These are phyloP conservation scores for Amiota communis DNA, from an alignment of 2,888 invertebrate genomes.

Conservation along the genomic window DNA sequence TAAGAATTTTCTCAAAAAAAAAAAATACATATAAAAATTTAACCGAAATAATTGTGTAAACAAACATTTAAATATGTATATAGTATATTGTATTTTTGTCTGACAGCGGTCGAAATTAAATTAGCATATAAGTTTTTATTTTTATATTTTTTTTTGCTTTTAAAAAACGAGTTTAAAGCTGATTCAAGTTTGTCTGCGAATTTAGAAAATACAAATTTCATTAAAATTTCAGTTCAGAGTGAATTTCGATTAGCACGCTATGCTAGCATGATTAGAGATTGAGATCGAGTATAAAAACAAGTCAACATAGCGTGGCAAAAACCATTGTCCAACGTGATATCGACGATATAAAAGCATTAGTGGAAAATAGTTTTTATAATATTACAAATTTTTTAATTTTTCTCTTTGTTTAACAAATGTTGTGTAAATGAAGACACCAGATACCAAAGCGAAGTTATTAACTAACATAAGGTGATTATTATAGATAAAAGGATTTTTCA, in stretches of 20 bases:
- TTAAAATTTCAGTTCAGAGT: background rate
- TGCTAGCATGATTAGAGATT: background rate
- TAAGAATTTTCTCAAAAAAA: background rate
- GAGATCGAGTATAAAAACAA: conserved; percentile 2
- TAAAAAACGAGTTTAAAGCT: conserved; percentile 6
- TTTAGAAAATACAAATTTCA: background rate
- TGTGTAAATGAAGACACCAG: conserved; percentile 72
- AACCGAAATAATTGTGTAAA: background rate
- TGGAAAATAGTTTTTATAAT: background rate
- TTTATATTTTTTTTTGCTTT: background rate
- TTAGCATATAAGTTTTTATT: too few relatives aligned
- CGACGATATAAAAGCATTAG: conserved; percentile 12
- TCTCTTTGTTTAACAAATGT: conserved; percentile 47
- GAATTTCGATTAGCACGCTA: conserved; percentile 3
- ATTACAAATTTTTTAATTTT: background rate
- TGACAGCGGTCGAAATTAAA: too few relatives aligned
- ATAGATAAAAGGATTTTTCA: background rate
- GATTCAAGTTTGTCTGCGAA: background rate
- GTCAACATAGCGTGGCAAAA: background rate
- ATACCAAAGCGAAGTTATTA: conserved; percentile 71
- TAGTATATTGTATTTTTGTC: too few relatives aligned
- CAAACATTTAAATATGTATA: background rate
- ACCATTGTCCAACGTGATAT: conserved; percentile 12
- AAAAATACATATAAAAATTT: background rate
- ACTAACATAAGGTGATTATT: conserved; percentile 69